Evolutionary conservation across 1,140 invertebrate genomes (phyloP).

Genomic region (Zaprionus ghesquierei): DNA sequence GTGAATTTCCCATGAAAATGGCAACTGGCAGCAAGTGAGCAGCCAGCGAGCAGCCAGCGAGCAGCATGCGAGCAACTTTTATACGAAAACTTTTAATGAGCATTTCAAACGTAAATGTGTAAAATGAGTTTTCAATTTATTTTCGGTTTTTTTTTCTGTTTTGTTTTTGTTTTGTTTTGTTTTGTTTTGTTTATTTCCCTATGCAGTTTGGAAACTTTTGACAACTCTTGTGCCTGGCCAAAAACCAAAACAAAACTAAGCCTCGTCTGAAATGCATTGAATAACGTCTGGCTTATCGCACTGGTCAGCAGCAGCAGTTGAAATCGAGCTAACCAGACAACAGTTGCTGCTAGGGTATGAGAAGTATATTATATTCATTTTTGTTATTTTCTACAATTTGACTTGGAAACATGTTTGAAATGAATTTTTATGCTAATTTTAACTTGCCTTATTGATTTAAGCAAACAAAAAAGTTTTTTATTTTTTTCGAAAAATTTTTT

Average conservation of each 20-base stretch:
- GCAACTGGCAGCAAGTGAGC: background rate
- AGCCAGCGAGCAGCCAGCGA: constrained; percentile 23
- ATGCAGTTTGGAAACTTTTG: background rate
- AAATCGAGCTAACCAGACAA: too few relatives aligned
- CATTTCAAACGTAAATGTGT: constrained; percentile 55
- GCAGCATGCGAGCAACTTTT: constrained; percentile 35
- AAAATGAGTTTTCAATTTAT: constrained; percentile 48
- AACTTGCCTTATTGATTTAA: too few relatives aligned
- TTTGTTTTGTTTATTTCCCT: background rate
- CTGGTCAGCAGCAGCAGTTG: background rate
- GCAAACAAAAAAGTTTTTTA: too few relatives aligned
- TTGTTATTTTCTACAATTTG: too few relatives aligned
- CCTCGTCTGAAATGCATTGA: background rate
- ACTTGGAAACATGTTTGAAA: too few relatives aligned
- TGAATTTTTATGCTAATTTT: too few relatives aligned
- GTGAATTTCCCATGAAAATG: constrained; percentile 5
- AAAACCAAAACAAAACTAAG: constrained; percentile 4
- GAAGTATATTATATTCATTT: too few relatives aligned
- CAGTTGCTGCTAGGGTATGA: too few relatives aligned
- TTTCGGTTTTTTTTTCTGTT: background rate
- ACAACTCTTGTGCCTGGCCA: background rate
- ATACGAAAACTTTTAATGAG: constrained; percentile 71
- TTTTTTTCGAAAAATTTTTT: too few relatives aligned
- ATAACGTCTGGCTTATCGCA: constrained; percentile 15
- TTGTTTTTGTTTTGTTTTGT: background rate